These are phyloP conservation scores for Cryptoprocta ferox DNA, from an alignment of 2,797 vertebrate genomes.

Conservation along the genomic window DNA sequence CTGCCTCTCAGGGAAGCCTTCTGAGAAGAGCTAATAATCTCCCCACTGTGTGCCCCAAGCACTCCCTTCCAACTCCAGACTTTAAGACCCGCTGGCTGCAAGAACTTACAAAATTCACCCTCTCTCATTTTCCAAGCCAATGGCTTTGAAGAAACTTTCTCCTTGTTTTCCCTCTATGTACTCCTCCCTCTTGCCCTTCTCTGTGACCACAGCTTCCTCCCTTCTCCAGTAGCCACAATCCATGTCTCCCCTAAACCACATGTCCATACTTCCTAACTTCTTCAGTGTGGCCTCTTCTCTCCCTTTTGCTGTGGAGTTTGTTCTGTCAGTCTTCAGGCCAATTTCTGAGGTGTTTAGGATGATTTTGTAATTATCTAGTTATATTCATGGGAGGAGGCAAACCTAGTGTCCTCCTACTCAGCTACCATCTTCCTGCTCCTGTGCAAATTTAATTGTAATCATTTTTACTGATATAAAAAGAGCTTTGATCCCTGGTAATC, in stretches of 20 bases:
- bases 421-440: neutral
- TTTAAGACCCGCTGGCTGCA: neutral
- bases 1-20: neutral
- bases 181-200: neutral
- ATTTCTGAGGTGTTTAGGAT: neutral
- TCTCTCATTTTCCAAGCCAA: no score
- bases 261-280: neutral
- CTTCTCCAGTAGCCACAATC: neutral
- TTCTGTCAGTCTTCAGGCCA: neutral
- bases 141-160: neutral
- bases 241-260: neutral
- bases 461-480: neutral
- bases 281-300: no score
- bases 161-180: neutral
- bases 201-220: neutral
- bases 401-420: neutral
- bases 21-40: neutral
- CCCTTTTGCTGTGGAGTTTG: no score
- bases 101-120: no score
- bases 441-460: neutral
- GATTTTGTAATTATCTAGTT: neutral
- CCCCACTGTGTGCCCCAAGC: neutral
- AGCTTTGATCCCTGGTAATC: neutral
- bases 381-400: neutral
- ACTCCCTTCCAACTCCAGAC: neutral